Evolutionary conservation across 2,888 invertebrate species (phyloP).

Genomic region (Cephus nigrinus): DNA sequence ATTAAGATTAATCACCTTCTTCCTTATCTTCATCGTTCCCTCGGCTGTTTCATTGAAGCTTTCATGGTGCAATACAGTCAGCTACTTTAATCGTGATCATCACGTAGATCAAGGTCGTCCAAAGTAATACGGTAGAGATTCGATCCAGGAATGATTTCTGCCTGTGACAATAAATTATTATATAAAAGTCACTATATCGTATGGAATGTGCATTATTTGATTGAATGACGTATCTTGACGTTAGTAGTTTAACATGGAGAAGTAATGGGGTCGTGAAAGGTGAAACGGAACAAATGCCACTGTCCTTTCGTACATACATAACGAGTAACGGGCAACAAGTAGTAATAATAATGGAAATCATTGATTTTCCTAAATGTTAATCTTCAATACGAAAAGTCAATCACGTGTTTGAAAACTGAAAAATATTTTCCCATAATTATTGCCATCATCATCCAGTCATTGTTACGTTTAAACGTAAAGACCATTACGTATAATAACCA

Average conservation of each 20-base stretch:
- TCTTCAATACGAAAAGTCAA: not conserved
- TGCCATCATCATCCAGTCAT: not conserved
- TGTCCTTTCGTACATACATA: constrained; percentile 36
- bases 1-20: constrained; percentile 1
- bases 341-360: not conserved
- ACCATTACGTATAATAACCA: not conserved
- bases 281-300: constrained; percentile 39
- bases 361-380: not conserved
- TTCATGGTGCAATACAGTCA: not conserved
- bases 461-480: not conserved
- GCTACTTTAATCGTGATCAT: constrained; percentile 11
- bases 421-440: not conserved
- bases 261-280: constrained; percentile 37
- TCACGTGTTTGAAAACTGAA: not conserved
- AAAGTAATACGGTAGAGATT: constrained; percentile 11
- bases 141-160: constrained; percentile 22
- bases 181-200: not conserved
- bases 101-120: constrained; percentile 7
- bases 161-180: constrained; percentile 10
- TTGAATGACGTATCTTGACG: not conserved
- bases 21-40: constrained; percentile 23
- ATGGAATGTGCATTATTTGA: not conserved
- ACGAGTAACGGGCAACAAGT: not conserved
- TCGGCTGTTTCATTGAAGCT: not conserved
- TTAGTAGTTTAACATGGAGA: not conserved